phyloP scores from a whole-genome alignment of 2,113 vertebrate genomes.

The Hassar affinis region DNA sequence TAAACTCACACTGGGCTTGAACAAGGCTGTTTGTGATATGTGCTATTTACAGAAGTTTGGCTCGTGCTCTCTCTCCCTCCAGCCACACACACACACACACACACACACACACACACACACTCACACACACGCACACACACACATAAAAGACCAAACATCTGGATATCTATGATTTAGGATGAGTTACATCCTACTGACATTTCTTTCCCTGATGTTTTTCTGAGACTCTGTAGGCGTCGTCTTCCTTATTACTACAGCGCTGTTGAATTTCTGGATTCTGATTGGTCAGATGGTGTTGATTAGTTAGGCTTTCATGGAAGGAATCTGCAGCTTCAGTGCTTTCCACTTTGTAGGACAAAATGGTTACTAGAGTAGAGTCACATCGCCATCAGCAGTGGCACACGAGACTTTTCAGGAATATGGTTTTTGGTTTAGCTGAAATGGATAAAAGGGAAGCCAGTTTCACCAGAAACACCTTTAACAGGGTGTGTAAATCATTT shows the following conservation, averaged over 20 bases:
- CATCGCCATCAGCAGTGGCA: too few species aligned
- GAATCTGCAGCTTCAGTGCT: neutral
- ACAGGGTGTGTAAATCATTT: neutral
- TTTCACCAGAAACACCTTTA: neutral
- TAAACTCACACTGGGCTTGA: constrained; percentile 40
- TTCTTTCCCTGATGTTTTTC: neutral
- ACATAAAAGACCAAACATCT: neutral
- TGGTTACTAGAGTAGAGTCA: too few species aligned
- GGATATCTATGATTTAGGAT: neutral
- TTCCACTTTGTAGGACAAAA: too few species aligned
- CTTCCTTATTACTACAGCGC: neutral
- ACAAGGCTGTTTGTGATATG: constrained; percentile 1
- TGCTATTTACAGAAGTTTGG: neutral
- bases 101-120: neutral
- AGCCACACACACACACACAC: constrained; percentile 27
- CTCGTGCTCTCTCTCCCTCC: neutral
- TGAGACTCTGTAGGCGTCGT: too few species aligned
- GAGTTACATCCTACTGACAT: neutral
- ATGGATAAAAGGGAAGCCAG: too few species aligned
- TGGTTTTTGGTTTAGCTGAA: too few species aligned
- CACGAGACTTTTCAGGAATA: too few species aligned
- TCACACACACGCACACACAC: neutral
- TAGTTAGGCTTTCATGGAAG: neutral
- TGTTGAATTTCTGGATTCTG: neutral
- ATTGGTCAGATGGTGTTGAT: neutral